phyloP scores from a whole-genome alignment of 2,113 vertebrate species.

The Gasterosteus aculeatus region DNA sequence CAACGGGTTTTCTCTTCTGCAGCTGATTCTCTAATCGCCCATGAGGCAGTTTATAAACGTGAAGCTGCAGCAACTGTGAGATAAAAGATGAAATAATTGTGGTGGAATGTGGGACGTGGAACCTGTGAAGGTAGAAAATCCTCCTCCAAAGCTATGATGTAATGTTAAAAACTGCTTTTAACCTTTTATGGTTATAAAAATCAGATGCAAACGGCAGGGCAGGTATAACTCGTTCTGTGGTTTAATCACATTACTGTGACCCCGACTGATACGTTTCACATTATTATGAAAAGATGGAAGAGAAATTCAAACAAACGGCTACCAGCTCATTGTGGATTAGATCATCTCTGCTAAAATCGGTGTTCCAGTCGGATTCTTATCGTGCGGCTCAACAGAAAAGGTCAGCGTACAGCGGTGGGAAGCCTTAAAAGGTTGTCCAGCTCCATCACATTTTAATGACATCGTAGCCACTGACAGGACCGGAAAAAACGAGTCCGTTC shows the following conservation, averaged over 20 bases:
- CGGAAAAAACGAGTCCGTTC: constrained; percentile 59
- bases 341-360: not conserved
- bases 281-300: not conserved
- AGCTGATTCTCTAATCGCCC: not conserved
- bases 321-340: not conserved
- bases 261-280: not conserved
- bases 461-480: constrained; percentile 50
- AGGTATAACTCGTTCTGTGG: not conserved
- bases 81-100: not conserved
- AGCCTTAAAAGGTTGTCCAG: constrained; percentile 73
- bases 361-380: not conserved
- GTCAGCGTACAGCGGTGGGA: constrained; percentile 66
- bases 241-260: constrained; percentile 2
- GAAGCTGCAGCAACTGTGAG: not conserved
- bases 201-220: not conserved
- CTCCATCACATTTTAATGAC: constrained; percentile 77
- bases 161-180: not conserved
- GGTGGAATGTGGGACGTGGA: not conserved
- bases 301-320: not conserved
- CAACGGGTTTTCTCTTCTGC: not conserved
- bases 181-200: not conserved
- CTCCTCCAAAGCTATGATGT: not conserved
- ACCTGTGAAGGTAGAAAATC: not conserved
- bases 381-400: constrained; percentile 62
- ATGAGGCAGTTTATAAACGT: not conserved